Conservation (phyloP, 2,113 vertebrate species). For the Odontesthes bonariensis region DNA sequence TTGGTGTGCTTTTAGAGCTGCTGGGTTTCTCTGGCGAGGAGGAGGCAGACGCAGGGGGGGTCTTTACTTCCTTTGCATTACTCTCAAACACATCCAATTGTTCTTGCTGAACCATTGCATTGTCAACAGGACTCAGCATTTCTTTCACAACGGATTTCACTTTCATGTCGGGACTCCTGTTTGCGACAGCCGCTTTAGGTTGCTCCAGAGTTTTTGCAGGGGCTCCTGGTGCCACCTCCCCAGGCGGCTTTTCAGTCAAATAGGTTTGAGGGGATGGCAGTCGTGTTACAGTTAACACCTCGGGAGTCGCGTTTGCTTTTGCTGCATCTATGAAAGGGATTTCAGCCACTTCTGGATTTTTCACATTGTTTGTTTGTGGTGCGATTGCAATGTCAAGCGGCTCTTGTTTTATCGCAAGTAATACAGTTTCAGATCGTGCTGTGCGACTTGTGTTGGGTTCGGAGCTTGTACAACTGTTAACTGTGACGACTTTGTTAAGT, state of each 20-base stretch:
- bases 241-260: constrained; percentile 35
- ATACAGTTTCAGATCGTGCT: background rate
- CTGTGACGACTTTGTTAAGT: constrained; percentile 45
- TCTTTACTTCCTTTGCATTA: constrained; percentile 57
- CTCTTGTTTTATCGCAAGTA: constrained; percentile 73
- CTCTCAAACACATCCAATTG: constrained; percentile 21
- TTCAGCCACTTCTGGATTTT: constrained; percentile 31
- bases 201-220: constrained; percentile 42
- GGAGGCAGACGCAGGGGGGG: constrained; percentile 45
- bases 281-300: constrained; percentile 67
- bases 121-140: constrained; percentile 50
- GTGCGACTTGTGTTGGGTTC: constrained; percentile 28
- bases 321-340: constrained; percentile 26
- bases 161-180: constrained; percentile 54
- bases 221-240: constrained; percentile 32
- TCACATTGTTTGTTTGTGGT: constrained; percentile 49
- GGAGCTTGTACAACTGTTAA: background rate
- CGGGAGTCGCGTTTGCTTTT: constrained; percentile 30
- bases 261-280: constrained; percentile 66
- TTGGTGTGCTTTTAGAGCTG: constrained; percentile 77
- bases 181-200: constrained; percentile 3
- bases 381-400: constrained; percentile 74
- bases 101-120: constrained; percentile 47
- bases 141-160: constrained; percentile 43
- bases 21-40: constrained; percentile 71